Percentiles rank a stretch among this genome's conserved stretches.
Conservation (phyloP, 64 coral and sea anemone genomes). For the Montipora sp. region DNA sequence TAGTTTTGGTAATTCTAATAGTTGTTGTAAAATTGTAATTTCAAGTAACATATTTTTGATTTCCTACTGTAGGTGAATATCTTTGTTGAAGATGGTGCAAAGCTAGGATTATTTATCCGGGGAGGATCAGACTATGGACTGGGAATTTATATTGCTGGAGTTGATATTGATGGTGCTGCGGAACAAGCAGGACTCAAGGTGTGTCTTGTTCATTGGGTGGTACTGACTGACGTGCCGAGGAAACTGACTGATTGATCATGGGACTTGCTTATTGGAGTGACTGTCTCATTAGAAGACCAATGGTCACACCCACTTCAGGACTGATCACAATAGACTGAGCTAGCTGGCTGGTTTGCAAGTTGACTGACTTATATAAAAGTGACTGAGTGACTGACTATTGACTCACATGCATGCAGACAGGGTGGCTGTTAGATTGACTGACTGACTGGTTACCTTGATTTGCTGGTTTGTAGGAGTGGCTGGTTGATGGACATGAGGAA, state of each 20-base stretch:
- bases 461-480: no score
- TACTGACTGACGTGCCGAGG: background rate
- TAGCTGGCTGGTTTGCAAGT: no score
- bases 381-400: no score
- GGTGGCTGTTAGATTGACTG: background rate
- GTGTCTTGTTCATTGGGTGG: background rate
- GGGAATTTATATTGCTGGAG: conserved; percentile 93
- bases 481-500: no score
- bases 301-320: no score
- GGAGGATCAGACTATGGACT: conserved; percentile 93
- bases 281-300: no score
- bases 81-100: conserved; percentile 93
- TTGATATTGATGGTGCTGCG: conserved; percentile 80
- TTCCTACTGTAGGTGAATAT: conserved; percentile 79
- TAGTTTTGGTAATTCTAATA: no score
- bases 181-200: conserved; percentile 94
- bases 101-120: conserved; percentile 87
- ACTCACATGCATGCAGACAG: no score
- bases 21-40: no score
- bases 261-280: no score
- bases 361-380: no score
- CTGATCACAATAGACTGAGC: no score
- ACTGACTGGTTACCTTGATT: background rate
- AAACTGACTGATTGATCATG: background rate
- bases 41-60: background rate